Evolutionary conservation across 2,113 vertebrate genomes (phyloP).

Genomic region (Hippoglossus stenolepis): DNA sequence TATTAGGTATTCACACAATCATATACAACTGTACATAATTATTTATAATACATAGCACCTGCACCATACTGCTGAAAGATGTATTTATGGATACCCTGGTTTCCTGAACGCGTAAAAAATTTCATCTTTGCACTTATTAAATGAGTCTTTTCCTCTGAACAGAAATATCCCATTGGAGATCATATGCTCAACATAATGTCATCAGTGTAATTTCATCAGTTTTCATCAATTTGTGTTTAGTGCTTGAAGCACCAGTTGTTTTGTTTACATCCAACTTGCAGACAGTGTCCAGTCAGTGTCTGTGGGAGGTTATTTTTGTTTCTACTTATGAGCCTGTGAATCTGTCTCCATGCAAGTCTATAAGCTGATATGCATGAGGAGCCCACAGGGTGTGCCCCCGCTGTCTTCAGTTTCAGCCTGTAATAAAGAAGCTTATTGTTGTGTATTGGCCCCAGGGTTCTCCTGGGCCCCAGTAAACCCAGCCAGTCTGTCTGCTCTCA

Average conservation of each 20-base stretch:
- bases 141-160: too few relatives aligned
- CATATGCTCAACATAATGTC: too few relatives aligned
- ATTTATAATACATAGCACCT: too few relatives aligned
- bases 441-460: conserved; percentile 49
- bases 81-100: too few relatives aligned
- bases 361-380: conserved; percentile 34
- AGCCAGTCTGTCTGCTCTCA: conserved; percentile 44
- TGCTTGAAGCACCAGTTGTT: background rate
- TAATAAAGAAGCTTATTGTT: conserved; percentile 75
- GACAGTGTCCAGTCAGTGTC: conserved; percentile 32
- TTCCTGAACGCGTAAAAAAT: too few relatives aligned
- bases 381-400: conserved; percentile 39
- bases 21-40: too few relatives aligned
- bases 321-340: conserved; percentile 16
- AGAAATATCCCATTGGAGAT: too few relatives aligned
- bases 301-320: conserved; percentile 30
- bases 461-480: conserved; percentile 37
- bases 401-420: conserved; percentile 54
- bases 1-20: too few relatives aligned
- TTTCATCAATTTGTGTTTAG: background rate
- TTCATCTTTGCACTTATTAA: too few relatives aligned
- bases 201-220: background rate
- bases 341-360: conserved; percentile 11
- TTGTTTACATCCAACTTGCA: conserved; percentile 1
- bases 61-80: too few relatives aligned